Evolutionary conservation across 2,797 vertebrate genomes (phyloP).

Genomic region (Phataginus tricuspis): DNA sequence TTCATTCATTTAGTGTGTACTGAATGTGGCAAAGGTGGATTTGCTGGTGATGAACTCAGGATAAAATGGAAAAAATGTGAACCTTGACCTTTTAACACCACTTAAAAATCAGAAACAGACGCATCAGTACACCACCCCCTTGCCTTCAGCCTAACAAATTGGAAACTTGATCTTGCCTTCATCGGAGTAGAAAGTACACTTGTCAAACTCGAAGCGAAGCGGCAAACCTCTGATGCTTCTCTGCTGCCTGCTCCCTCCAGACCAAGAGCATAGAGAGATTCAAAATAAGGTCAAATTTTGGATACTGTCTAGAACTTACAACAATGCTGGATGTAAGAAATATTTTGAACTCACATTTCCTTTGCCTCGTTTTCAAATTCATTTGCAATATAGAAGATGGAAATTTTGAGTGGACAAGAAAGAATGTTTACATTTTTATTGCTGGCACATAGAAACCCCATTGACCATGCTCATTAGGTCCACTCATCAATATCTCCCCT

Average conservation of each 20-base stretch:
- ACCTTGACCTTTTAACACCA: slow-evolving; percentile 72
- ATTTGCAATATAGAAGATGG: neutral
- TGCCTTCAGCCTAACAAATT: slow-evolving; percentile 64
- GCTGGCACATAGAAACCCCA: neutral
- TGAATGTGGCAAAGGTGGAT: slow-evolving; percentile 54
- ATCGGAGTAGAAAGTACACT: slow-evolving; percentile 58
- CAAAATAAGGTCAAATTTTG: neutral
- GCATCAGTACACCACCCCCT: neutral
- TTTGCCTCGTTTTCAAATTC: slow-evolving; percentile 12
- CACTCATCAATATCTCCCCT: neutral
- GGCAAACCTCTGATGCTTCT: slow-evolving; percentile 48
- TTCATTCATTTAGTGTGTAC: slow-evolving; percentile 40
- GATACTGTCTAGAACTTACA: neutral
- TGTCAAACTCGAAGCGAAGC: slow-evolving; percentile 58
- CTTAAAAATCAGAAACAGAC: slow-evolving; percentile 79
- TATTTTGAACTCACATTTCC: neutral
- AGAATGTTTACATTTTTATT: neutral
- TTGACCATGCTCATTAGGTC: neutral
- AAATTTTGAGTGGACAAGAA: neutral
- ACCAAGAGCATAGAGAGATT: slow-evolving; percentile 24
- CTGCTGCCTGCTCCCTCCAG: neutral
- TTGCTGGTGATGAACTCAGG: slow-evolving; percentile 58
- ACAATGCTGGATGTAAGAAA: neutral
- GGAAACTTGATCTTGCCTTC: slow-evolving; percentile 77
- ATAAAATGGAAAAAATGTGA: slow-evolving; percentile 74